Conservation (phyloP, 2,797 vertebrate genomes). For the Fistularia commersonii region DNA sequence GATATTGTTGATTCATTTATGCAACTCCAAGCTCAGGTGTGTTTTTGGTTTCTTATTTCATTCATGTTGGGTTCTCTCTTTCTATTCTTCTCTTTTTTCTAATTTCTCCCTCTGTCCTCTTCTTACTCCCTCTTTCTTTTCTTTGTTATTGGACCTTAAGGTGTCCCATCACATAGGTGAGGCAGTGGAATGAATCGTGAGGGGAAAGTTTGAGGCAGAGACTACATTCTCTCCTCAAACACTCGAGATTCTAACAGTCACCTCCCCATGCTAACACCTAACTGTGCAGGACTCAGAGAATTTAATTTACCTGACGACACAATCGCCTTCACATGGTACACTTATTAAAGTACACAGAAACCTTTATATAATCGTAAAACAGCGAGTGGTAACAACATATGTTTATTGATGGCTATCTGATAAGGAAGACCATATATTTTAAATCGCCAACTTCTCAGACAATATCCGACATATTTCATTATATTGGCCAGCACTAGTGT, state of each 20-base stretch:
- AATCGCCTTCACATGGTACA: too few relatives aligned
- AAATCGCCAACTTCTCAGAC: not conserved
- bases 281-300: too few relatives aligned
- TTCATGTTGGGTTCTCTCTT: constrained; percentile 99
- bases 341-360: not conserved
- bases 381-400: too few relatives aligned
- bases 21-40: constrained; percentile 99
- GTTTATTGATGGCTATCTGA: too few relatives aligned
- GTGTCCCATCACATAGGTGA: constrained; percentile 57
- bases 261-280: constrained; percentile 23
- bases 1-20: constrained; percentile 99
- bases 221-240: constrained; percentile 57
- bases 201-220: constrained; percentile 60
- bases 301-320: too few relatives aligned
- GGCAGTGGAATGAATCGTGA: constrained; percentile 67
- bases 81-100: constrained; percentile 72
- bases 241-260: constrained; percentile 58
- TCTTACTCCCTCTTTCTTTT: constrained; percentile 11
- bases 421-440: too few relatives aligned
- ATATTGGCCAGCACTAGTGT: not conserved
- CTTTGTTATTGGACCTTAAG: constrained; percentile 67
- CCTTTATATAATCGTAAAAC: not conserved
- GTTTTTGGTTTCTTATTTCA: constrained; percentile 99
- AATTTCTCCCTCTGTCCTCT: constrained; percentile 71
- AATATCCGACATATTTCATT: not conserved